These are phyloP conservation scores for Ptychodera flava DNA, from an alignment of 35 echinoderm and acorn worm genomes.

Conservation along the genomic window DNA sequence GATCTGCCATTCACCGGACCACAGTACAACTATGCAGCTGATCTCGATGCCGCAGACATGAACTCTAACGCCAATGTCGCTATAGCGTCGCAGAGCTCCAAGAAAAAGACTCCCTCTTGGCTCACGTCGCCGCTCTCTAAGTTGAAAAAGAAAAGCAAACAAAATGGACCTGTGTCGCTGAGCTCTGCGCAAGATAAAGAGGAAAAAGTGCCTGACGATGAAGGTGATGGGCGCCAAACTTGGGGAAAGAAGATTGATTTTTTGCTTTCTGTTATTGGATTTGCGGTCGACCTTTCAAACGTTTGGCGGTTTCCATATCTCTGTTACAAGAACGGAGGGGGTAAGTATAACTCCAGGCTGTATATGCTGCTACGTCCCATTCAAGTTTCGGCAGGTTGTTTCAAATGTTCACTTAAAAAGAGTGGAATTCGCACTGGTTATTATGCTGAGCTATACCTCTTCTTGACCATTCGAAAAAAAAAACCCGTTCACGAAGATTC, in stretches of 20 bases:
- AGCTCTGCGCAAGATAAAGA: not conserved
- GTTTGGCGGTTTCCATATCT: not conserved
- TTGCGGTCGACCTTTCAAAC: not conserved
- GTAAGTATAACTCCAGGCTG: not conserved
- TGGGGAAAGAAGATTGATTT: not conserved
- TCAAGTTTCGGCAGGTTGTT: too few species aligned
- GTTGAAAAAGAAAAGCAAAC: not conserved
- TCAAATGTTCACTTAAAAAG: too few species aligned
- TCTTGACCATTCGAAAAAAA: too few species aligned
- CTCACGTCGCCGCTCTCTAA: not conserved
- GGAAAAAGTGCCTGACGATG: not conserved
- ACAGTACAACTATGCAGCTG: not conserved
- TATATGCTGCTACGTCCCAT: too few species aligned
- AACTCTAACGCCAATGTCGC: not conserved
- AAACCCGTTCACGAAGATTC: too few species aligned
- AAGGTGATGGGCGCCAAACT: not conserved
- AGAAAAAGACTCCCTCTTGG: not conserved
- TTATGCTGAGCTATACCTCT: too few species aligned
- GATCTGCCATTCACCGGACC: not conserved
- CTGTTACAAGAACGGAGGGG: not conserved
- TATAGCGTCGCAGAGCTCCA: not conserved
- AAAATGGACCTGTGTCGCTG: not conserved
- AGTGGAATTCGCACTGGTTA: too few species aligned
- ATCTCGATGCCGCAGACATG: not conserved
- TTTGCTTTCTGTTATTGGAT: not conserved